Percentiles rank a stretch among this genome's conserved stretches.
Conservation (phyloP, 2,888 invertebrate species). For the Cryptophagus acutangulus region DNA sequence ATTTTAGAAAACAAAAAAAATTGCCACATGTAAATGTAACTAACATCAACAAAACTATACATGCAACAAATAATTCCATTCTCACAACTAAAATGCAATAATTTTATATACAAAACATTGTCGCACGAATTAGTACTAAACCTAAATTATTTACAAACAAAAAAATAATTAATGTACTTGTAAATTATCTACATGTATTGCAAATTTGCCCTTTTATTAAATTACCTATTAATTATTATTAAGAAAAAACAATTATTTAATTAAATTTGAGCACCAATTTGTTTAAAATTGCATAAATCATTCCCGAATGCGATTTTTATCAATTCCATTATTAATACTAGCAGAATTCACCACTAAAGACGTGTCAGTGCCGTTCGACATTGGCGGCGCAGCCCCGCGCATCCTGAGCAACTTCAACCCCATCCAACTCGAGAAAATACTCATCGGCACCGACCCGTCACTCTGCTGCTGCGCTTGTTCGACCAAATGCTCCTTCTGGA, state of each 20-base stretch:
- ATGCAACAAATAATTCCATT: no score
- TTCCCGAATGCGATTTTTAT: constrained; percentile 18
- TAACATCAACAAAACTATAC: no score
- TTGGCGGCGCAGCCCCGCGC: constrained; percentile 27
- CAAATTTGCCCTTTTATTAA: constrained; percentile 28
- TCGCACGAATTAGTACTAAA: neutral
- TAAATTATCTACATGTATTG: constrained; percentile 29
- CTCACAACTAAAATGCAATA: no score
- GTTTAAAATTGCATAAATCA: constrained; percentile 11
- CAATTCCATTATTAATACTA: constrained; percentile 25
- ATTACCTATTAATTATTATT: constrained; percentile 2
- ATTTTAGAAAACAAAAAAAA: no score
- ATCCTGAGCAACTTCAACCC: constrained; percentile 60
- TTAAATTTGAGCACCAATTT: constrained; percentile 16
- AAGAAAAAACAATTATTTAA: constrained; percentile 3
- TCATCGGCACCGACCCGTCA: constrained; percentile 53
- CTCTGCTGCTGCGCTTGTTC: constrained; percentile 48
- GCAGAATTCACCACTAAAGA: constrained; percentile 21
- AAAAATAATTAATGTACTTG: no score
- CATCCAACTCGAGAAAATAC: constrained; percentile 69
- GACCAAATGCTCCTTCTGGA: constrained; percentile 64
- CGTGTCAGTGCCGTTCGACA: constrained; percentile 29
- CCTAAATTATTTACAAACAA: constrained; percentile 9
- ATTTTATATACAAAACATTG: neutral
- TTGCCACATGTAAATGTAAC: no score